Evolutionary conservation across 2,888 invertebrate species (phyloP), one percentile per base, ranked within the genome.

Genomic region (Liodrosophila aerea): DNA sequence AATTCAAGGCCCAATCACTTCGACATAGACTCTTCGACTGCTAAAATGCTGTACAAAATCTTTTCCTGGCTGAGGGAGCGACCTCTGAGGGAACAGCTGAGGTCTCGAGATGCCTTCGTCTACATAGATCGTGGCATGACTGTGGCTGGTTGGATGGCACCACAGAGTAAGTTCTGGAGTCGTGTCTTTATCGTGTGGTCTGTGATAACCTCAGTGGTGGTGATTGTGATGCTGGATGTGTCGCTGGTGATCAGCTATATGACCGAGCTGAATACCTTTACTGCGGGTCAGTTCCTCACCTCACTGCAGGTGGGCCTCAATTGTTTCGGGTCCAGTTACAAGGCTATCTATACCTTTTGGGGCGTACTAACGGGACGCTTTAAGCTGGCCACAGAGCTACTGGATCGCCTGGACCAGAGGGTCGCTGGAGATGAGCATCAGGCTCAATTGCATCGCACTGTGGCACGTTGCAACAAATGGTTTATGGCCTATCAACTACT

Each of bases 281-380:
- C 60, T 8, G 69, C 72, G 0, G 73, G 66, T 0, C 73, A 83
- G 16, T 82, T 86, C 7, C 58, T 86, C 0, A 77, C 84, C 31
- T 84, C 85, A 0, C 40, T 76, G 15, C 62, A 74, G 29, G 57
- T 76, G 29, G 11, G 18, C 4, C 7, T 66, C 3, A 64, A 76
- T 11, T 51, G 50, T 7, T 57, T 57, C 4, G 76, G 76, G 0
- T 44, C 40, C 7, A 56, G 63, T 27, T 1, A 73, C 4, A 76
- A 76, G 40, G 39, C 50, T n/a, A 9, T 31, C 1, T 71, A 40
- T 7, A 62, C 59, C 1, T 76, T 44, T 41, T 44, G 54, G 0
- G 40, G 63, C 4, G 11, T 59, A 5, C 22, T 22, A 2, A 5
- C 22, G 8, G 15, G n/a, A 15, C 70, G 71, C 5, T 68, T 74